Conservation (phyloP, 2,797 vertebrate species). For the Argentina silus region DNA sequence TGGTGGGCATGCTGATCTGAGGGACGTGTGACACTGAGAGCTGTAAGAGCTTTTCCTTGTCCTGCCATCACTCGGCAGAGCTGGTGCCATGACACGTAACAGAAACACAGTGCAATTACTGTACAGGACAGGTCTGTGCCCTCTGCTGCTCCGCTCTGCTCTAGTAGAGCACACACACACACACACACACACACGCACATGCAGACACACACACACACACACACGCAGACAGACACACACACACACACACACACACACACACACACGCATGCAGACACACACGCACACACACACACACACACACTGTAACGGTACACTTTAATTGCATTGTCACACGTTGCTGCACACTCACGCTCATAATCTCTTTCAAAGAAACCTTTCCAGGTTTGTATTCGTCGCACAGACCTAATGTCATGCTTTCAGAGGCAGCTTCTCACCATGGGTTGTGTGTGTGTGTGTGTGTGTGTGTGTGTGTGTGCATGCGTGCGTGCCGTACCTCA, state of each 20-base stretch:
- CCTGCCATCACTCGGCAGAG: slow-evolving; percentile 64
- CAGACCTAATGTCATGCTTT: background rate
- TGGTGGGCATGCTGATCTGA: slow-evolving; percentile 45
- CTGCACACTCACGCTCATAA: background rate
- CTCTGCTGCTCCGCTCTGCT: slow-evolving; percentile 29
- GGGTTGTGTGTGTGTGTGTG: background rate
- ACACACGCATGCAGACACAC: background rate
- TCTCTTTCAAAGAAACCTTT: background rate
- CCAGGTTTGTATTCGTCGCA: background rate
- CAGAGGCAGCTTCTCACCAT: background rate
- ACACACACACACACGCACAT: background rate
- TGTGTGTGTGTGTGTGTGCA: background rate
- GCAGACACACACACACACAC: background rate
- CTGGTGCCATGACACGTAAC: slow-evolving; percentile 54
- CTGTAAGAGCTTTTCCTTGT: slow-evolving; percentile 63
- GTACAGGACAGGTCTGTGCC: slow-evolving; percentile 14
- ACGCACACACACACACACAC: background rate
- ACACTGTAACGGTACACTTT: no score
- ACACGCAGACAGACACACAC: background rate
- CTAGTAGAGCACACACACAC: background rate
- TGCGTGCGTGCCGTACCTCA: background rate
- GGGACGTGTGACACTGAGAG: slow-evolving; percentile 54
- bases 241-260: background rate
- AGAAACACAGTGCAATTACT: slow-evolving; percentile 40
- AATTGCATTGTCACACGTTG: background rate